Evolutionary conservation across 1,140 invertebrate species (phyloP), one percentile per base, ranked within the genome.

Genomic region (Periplaneta americana): DNA sequence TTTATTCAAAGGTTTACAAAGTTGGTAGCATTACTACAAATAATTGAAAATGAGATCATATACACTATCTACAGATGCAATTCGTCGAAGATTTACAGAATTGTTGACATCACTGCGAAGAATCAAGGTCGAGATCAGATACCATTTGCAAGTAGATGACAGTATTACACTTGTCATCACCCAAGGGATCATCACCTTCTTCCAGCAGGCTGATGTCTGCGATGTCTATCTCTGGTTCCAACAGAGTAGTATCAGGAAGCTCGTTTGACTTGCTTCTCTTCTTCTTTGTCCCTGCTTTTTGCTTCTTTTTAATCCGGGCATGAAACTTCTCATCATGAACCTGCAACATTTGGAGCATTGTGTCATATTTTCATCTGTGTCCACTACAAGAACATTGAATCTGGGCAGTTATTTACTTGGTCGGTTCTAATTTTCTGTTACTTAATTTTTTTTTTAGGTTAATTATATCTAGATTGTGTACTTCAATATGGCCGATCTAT

Each of bases 271-370:
- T 76, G 13, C 34, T 76, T 8, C 17, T 28, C 15, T 33, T 34
- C 1, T 76, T 35, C 18, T 76, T 76, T 18, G 31, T 76, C 17
- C 32, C 75, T 0, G 22, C 8, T 35, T 17, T 35, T 8, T 9
- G 17, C 22, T 33, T 8, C 34, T 80, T 80, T 80, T 32, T 11
- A 32, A n/a, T 74, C 32, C 79, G 74, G 13, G 13, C 22, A 66
- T 80, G 79, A 34, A 80, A 80, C 35, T 34, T 80, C 22, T 34
- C 34, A 28, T 80, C 57, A 34, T 80, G 79, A 22, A 80, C 66
- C 79, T 80, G 66, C 6, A 28, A 66, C 48, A 66, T 4, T n/a
- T 66, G 48, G n/a, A 66, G 1, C 22, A n/a, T n/a, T n/a, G n/a
- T n/a, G n/a, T n/a, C n/a, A n/a, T n/a, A n/a, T n/a, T n/a, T n/a